Percentiles rank a stretch among this genome's conserved stretches.
Evolutionary conservation across 2,113 vertebrate genomes (phyloP).

Genomic region (Fregetta grallaria): DNA sequence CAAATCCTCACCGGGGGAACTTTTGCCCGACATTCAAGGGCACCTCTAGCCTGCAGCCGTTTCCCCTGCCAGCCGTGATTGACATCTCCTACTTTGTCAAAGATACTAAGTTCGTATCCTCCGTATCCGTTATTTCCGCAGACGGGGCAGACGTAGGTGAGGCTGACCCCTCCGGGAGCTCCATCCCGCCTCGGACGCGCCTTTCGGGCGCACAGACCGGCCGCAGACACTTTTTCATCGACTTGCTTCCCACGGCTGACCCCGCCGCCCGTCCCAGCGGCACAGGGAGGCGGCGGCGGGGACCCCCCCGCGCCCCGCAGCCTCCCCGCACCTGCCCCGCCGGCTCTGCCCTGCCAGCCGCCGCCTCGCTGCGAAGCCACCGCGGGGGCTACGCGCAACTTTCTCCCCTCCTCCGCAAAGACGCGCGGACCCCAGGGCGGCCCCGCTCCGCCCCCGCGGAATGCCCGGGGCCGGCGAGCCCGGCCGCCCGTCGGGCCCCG

Average conservation of each 20-base stretch:
- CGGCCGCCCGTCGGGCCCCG: not conserved
- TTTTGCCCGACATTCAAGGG: constrained; percentile 15
- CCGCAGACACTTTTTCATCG: not conserved
- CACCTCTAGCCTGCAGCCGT: not conserved
- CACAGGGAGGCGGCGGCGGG: not conserved
- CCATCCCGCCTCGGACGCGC: not conserved
- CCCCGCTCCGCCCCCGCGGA: not conserved
- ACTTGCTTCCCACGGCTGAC: not conserved
- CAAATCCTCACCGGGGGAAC: not conserved
- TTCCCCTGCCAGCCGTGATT: not conserved
- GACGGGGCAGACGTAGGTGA: not conserved
- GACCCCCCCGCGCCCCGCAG: too few species aligned
- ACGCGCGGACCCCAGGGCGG: not conserved
- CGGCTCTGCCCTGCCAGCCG: not conserved
- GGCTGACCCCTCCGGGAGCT: not conserved
- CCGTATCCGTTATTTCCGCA: not conserved
- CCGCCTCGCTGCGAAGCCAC: not conserved
- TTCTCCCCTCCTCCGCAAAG: not conserved
- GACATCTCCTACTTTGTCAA: not conserved
- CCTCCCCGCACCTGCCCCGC: not conserved
- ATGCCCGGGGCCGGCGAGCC: not conserved
- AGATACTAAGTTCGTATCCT: not conserved
- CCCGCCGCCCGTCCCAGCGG: not conserved
- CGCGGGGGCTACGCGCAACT: not conserved
- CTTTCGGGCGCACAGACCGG: not conserved